Evolutionary conservation across 2,888 invertebrate genomes (phyloP).

Genomic region (Mamestra brassicae): DNA sequence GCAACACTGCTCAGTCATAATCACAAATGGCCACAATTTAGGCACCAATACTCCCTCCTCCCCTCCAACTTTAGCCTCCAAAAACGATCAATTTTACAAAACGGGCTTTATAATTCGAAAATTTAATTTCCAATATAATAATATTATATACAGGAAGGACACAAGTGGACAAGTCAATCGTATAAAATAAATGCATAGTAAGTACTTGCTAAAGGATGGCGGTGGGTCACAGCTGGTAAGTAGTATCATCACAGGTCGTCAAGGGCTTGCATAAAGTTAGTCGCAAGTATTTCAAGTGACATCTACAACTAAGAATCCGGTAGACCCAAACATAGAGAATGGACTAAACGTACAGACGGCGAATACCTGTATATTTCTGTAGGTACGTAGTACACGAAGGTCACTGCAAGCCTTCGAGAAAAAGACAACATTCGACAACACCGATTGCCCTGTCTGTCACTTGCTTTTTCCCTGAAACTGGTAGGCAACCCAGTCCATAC

Average conservation of each 20-base stretch:
- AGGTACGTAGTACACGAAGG: too few relatives aligned
- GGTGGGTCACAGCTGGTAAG: slow-evolving; percentile 12
- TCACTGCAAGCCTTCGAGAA: neutral
- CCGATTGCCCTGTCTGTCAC: neutral
- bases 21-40: slow-evolving; percentile 56
- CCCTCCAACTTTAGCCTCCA: slow-evolving; percentile 39
- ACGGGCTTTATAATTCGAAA: slow-evolving; percentile 55
- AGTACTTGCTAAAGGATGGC: slow-evolving; percentile 39
- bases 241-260: too few relatives aligned
- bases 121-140: slow-evolving; percentile 57
- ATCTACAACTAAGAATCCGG: too few relatives aligned
- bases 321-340: too few relatives aligned
- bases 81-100: slow-evolving; percentile 38
- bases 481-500: neutral
- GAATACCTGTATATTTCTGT: too few relatives aligned
- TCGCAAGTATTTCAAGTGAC: too few relatives aligned
- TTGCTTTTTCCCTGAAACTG: neutral
- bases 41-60: slow-evolving; percentile 47
- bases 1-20: slow-evolving; percentile 62
- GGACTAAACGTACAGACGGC: too few relatives aligned
- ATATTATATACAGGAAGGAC: slow-evolving; percentile 59
- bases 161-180: slow-evolving; percentile 51
- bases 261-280: too few relatives aligned
- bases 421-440: neutral
- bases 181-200: slow-evolving; percentile 65